Percentiles rank a stretch among this genome's conserved stretches.
These are phyloP conservation scores for Pithys albifrons DNA, from an alignment of 2,113 vertebrate genomes.

Conservation along the genomic window DNA sequence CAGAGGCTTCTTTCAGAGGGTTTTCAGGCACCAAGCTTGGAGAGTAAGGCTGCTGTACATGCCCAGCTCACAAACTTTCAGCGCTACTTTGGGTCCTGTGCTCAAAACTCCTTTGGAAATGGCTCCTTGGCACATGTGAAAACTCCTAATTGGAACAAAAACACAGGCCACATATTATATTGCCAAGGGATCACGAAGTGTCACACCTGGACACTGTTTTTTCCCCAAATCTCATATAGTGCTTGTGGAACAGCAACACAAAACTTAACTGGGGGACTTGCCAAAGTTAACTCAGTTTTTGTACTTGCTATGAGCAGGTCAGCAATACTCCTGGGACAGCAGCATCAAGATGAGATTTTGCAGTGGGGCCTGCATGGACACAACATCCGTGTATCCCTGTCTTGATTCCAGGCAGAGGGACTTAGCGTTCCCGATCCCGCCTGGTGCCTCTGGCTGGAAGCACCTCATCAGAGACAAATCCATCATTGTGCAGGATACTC, in stretches of 20 bases:
- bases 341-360: neutral
- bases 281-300: neutral
- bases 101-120: neutral
- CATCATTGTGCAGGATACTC: constrained; percentile 15
- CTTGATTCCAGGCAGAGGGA: neutral
- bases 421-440: accelerated
- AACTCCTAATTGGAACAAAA: neutral
- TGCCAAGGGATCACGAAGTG: neutral
- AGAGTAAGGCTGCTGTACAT: neutral
- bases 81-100: neutral
- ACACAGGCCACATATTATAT: neutral
- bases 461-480: neutral
- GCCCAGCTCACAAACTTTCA: neutral
- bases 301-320: neutral
- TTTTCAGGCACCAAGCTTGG: neutral
- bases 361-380: neutral
- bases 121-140: neutral
- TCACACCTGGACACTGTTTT: neutral
- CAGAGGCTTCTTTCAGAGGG: neutral
- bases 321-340: neutral
- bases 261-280: neutral
- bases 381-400: neutral
- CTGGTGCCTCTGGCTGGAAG: neutral
- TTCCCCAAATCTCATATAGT: neutral
- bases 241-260: neutral